Evolutionary conservation across 1,140 invertebrate species (phyloP).

Genomic region (Scaptodrosophila lebanonensis): DNA sequence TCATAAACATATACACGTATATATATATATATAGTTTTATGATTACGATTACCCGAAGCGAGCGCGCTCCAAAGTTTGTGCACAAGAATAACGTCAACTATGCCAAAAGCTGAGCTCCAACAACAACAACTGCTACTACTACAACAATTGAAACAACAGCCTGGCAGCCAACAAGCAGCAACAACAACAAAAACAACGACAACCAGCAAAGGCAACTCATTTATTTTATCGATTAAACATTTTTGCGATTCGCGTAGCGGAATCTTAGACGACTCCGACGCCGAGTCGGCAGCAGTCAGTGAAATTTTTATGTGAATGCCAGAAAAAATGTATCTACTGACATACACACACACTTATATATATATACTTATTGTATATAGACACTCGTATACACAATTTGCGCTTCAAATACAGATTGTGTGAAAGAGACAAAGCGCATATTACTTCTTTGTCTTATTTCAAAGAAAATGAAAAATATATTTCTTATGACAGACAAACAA

Average conservation of each 20-base stretch:
- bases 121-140: conserved; percentile 21
- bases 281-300: neutral
- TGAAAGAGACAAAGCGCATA: no score
- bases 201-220: conserved; percentile 65
- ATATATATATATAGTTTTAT: conserved; percentile 32
- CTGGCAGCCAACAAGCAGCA: conserved; percentile 20
- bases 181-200: conserved; percentile 13
- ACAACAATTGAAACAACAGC: conserved; percentile 18
- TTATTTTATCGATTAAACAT: conserved; percentile 76
- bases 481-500: no score
- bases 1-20: conserved; percentile 42
- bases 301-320: conserved; percentile 40
- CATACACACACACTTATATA: conserved; percentile 42
- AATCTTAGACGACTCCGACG: conserved; percentile 52
- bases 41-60: conserved; percentile 37
- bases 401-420: no score
- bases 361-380: conserved; percentile 10
- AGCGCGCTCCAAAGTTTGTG: conserved; percentile 40
- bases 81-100: conserved; percentile 62
- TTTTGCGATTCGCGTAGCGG: conserved; percentile 74
- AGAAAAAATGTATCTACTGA: conserved; percentile 70
- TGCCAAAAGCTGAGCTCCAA: conserved; percentile 36
- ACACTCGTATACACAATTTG: conserved; percentile 6
- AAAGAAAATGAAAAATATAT: no score
- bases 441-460: no score